Evolutionary conservation across 1,140 invertebrate species (phyloP).

Genomic region (Contarinia nasturtii): DNA sequence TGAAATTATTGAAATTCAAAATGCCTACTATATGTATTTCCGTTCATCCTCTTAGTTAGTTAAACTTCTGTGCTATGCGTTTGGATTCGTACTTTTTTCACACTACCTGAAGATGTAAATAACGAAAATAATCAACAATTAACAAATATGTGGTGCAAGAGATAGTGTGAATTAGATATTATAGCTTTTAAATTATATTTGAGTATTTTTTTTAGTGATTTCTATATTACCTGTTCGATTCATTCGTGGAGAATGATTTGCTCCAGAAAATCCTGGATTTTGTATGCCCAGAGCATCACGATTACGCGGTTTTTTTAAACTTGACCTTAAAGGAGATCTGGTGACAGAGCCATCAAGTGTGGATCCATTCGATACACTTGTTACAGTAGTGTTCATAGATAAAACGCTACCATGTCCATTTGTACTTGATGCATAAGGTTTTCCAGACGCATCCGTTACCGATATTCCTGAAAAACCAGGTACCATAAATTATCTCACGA

Average conservation of each 20-base stretch:
- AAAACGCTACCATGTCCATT: conserved; percentile 63
- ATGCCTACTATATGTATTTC: too few species aligned
- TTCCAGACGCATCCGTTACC: conserved; percentile 64
- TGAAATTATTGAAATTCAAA: too few species aligned
- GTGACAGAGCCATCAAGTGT: conserved; percentile 36
- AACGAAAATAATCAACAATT: too few species aligned
- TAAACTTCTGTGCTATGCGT: conserved; percentile 72
- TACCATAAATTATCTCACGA: conserved; percentile 3
- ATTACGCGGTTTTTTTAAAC: conserved; percentile 58
- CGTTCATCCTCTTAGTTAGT: conserved; percentile 5
- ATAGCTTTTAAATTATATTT: too few species aligned
- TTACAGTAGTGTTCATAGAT: conserved; percentile 52
- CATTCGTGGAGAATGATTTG: conserved; percentile 55
- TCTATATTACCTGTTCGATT: conserved; percentile 61
- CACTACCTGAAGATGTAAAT: too few species aligned
- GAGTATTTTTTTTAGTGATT: too few species aligned
- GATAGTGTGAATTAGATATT: too few species aligned
- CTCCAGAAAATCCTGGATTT: conserved; percentile 52
- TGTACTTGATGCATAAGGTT: conserved; percentile 50
- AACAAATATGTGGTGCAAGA: too few species aligned
- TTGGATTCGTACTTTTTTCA: conserved; percentile 74
- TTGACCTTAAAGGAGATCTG: conserved; percentile 57
- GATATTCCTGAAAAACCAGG: conserved; percentile 33
- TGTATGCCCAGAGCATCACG: conserved; percentile 52
- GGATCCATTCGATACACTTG: conserved; percentile 39